Evolutionary conservation across 2,113 vertebrate genomes (phyloP).

Genomic region (Puntigrus tetrazona): DNA sequence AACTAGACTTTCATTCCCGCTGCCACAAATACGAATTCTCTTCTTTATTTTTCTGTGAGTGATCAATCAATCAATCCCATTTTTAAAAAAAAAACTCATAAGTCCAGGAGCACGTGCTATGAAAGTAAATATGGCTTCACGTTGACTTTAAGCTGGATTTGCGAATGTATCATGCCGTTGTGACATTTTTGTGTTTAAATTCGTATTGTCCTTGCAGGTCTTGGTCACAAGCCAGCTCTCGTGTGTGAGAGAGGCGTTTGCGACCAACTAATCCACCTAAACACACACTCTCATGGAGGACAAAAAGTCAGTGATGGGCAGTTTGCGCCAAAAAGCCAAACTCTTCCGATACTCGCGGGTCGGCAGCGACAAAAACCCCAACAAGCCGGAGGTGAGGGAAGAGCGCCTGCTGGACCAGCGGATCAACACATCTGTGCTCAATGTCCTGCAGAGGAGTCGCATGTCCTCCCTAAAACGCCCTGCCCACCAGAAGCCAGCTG

Average conservation of each 20-base stretch:
- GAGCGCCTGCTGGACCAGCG: conserved; percentile 56
- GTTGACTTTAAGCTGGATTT: background rate
- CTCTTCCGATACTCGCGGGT: conserved; percentile 58
- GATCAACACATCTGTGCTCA: conserved; percentile 64
- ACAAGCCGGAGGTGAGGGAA: conserved; percentile 3
- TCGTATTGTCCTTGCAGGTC: conserved; percentile 23
- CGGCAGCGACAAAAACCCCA: conserved; percentile 38
- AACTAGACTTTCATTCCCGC: background rate
- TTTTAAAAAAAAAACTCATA: too few relatives aligned
- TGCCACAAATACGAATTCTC: background rate
- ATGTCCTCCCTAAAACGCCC: background rate
- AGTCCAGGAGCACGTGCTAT: background rate
- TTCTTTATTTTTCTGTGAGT: background rate
- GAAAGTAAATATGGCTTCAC: background rate
- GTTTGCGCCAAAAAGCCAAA: conserved; percentile 67
- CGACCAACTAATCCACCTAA: background rate
- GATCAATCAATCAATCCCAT: background rate
- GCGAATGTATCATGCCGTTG: background rate
- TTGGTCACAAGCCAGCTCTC: conserved; percentile 8
- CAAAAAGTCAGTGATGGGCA: conserved; percentile 67
- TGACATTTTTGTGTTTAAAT: background rate
- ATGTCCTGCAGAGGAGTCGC: conserved; percentile 56
- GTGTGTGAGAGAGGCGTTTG: conserved; percentile 4
- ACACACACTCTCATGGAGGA: conserved; percentile 50
- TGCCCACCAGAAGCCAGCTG: background rate